Conservation (phyloP, 2,888 invertebrate species). For the Caenorhabditis plicata region DNA sequence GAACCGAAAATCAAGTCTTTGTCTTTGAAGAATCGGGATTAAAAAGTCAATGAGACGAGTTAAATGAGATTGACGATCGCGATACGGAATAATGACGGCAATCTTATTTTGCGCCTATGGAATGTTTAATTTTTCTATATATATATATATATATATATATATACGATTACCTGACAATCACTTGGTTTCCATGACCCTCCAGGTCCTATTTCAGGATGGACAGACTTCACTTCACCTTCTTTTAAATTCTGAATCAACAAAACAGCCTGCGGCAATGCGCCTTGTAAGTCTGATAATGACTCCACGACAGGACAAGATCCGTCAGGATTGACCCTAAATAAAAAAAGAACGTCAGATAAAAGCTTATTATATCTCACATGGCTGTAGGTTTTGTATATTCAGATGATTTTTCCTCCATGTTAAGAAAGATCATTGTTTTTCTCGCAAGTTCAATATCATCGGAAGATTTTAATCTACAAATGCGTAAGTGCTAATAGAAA, state of each 20-base stretch:
- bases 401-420: slow-evolving; percentile 25
- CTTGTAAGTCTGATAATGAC: slow-evolving; percentile 39
- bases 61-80: slow-evolving; percentile 64
- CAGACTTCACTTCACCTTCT: slow-evolving; percentile 44
- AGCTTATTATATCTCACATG: slow-evolving; percentile 9
- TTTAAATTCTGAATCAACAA: slow-evolving; percentile 60
- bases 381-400: slow-evolving; percentile 10
- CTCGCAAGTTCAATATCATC: slow-evolving; percentile 30
- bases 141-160: too few relatives aligned
- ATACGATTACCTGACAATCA: slow-evolving; percentile 53
- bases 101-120: slow-evolving; percentile 51
- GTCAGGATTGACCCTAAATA: slow-evolving; percentile 22
- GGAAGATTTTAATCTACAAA: slow-evolving; percentile 19
- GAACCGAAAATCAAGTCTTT: slow-evolving; percentile 65
- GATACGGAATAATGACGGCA: slow-evolving; percentile 66
- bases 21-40: slow-evolving; percentile 64
- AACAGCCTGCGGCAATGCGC: slow-evolving; percentile 53
- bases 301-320: slow-evolving; percentile 38
- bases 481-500: background rate
- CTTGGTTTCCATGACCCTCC: slow-evolving; percentile 64
- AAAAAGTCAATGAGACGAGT: slow-evolving; percentile 64
- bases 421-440: slow-evolving; percentile 30
- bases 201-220: slow-evolving; percentile 54
- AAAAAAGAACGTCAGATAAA: background rate
- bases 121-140: background rate